These are phyloP conservation scores for Helobdella robusta DNA, from an alignment of 2,888 invertebrate genomes.

Conservation along the genomic window DNA sequence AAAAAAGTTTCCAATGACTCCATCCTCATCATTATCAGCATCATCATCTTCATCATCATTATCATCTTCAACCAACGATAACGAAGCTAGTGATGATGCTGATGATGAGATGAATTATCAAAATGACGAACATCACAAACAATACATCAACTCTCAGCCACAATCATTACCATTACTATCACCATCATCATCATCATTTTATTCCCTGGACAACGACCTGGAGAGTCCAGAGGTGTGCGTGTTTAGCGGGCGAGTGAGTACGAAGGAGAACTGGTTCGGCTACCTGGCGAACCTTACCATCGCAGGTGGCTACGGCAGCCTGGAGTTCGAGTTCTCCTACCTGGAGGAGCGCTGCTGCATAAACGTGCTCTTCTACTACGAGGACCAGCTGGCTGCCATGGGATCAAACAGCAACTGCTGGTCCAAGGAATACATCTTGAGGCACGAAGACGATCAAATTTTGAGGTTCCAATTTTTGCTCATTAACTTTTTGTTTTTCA, in stretches of 20 bases:
- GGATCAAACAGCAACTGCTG: constrained; percentile 34
- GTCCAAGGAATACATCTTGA: constrained; percentile 33
- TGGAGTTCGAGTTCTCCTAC: constrained; percentile 33
- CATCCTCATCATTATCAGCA: too few relatives aligned
- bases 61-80: too few relatives aligned
- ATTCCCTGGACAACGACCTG: not conserved
- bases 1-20: too few relatives aligned
- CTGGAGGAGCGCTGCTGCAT: constrained; percentile 34
- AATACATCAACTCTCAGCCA: not conserved
- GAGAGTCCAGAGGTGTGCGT: too few relatives aligned
- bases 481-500: too few relatives aligned
- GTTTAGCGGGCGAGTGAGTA: constrained; percentile 32
- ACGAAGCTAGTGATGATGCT: not conserved
- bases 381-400: constrained; percentile 32
- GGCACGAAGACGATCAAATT: constrained; percentile 32
- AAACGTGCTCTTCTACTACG: constrained; percentile 34
- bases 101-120: not conserved
- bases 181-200: not conserved
- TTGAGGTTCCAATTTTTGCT: constrained; percentile 23
- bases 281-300: constrained; percentile 34
- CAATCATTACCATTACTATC: not conserved
- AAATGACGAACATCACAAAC: not conserved
- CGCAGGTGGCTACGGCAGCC: constrained; percentile 28
- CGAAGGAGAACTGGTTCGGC: constrained; percentile 33
- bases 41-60: too few relatives aligned